Conservation (phyloP, 2,113 vertebrate genomes). For the Sebastes schlegelii region DNA sequence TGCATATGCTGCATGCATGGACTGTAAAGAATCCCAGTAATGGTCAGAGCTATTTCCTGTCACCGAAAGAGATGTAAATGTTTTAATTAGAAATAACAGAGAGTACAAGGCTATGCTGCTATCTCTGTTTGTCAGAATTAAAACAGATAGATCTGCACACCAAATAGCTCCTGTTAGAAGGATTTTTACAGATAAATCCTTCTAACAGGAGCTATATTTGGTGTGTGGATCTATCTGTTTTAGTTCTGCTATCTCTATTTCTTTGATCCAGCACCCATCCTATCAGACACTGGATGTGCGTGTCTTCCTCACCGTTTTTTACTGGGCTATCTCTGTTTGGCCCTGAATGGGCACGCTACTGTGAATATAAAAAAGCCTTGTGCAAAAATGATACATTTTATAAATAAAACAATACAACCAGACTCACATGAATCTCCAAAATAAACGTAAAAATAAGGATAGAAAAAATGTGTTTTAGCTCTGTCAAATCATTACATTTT, state of each 20-base stretch:
- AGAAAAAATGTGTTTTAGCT: background rate
- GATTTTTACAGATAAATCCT: no score
- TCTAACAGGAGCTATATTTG: no score
- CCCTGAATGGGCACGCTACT: background rate
- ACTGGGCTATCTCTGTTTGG: background rate
- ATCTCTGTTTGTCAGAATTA: background rate
- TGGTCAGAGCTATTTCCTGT: background rate
- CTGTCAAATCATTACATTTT: background rate
- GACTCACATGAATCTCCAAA: background rate
- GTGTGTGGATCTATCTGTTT: no score
- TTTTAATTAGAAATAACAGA: constrained; percentile 27
- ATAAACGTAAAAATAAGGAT: background rate
- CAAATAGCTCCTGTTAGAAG: no score
- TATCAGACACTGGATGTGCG: no score
- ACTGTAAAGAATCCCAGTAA: constrained; percentile 22
- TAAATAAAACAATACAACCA: background rate
- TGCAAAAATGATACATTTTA: background rate
- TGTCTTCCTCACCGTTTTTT: no score
- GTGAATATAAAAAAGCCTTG: background rate
- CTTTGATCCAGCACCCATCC: no score
- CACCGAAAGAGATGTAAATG: background rate
- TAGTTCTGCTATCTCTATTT: no score
- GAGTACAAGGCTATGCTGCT: background rate
- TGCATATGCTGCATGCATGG: constrained; percentile 36
- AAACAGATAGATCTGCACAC: no score